A percentile compares a stretch with the other conserved stretches of the same genome.
Evolutionary conservation across 2,888 invertebrate species (phyloP).

Genomic region (Drosophila merina): DNA sequence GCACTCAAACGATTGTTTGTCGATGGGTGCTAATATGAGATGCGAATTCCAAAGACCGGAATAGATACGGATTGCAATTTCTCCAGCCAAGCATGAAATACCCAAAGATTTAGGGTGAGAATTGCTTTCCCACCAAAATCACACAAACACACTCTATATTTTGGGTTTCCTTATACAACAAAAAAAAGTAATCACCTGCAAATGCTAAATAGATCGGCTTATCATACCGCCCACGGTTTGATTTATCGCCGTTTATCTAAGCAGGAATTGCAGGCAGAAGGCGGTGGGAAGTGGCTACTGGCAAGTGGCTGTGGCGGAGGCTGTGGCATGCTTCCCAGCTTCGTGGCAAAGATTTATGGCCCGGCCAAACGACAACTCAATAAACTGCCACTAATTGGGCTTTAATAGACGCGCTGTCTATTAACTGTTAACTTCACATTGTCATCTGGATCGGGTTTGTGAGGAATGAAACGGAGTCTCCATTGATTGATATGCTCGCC

Average conservation of each 20-base stretch:
- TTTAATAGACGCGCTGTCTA: conserved; percentile 57
- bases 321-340: conserved; percentile 4
- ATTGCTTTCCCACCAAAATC: conserved; percentile 20
- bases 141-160: conserved; percentile 8
- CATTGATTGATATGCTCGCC: conserved; percentile 63
- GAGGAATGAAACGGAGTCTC: conserved; percentile 7
- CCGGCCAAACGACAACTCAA: conserved; percentile 48
- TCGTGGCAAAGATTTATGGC: conserved; percentile 56
- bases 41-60: conserved; percentile 23
- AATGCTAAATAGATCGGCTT: conserved; percentile 43
- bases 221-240: conserved; percentile 46
- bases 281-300: conserved; percentile 6
- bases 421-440: conserved; percentile 40
- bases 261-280: conserved; percentile 32
- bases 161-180: conserved; percentile 4
- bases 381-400: conserved; percentile 64
- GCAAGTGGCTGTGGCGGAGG: neutral
- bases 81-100: conserved; percentile 28
- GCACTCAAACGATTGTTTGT: conserved; percentile 39
- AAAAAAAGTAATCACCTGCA: conserved; percentile 39
- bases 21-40: conserved; percentile 40
- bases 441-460: conserved; percentile 39
- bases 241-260: conserved; percentile 59
- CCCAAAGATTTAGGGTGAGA: conserved; percentile 40
- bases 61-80: conserved; percentile 43